Evolutionary conservation across 2,888 invertebrate species (phyloP), one percentile per base, ranked within the genome.

Genomic region (Drosophila hamatofila): DNA sequence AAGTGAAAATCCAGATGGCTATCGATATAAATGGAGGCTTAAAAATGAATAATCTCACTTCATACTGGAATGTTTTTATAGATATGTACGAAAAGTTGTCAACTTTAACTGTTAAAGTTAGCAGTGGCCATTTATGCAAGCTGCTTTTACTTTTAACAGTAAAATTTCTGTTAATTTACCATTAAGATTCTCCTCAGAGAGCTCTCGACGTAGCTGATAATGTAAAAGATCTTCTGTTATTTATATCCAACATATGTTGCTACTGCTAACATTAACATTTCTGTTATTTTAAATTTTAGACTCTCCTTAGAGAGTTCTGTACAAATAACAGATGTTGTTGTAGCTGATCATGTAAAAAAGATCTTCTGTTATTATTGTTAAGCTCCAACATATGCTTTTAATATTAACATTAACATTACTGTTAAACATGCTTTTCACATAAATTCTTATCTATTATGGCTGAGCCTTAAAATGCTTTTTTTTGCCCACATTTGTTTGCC

Each of bases 401-500:
- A 25, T 48, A 4, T 23, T 48, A 27, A n/a, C n/a, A 27, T 25
- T 46, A 44, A 25, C 9, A 25, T 25, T 9, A 9, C 1, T 16
- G 16, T 25, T 16, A 14, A 14, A 35, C 14, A 9, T 30, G 30
- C 30, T 30, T 16, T 35, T 35, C 14, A 35, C 35, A 30, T 51
- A 18, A 51, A 21, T 1, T 35, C 4, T 51, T 12, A 1, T 18
- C 12, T 16, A n/a, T 14, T 18, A 51, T 21, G 14, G 7, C 18
- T 27, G 33, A 7, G n/a, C 5, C 27, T 8, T 21, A 18, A 2
- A 48, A 11, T 0, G 16, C 12, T 42, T 3, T 9, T 6, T 14
- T 46, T 46, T 42, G 14, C 18, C 11, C 35, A 9, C 35, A 3
- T 33, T 14, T 67, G 58, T 60, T 55, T 46, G 56, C 37, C 39